phyloP scores from a whole-genome alignment of 2,888 invertebrate genomes.

The Antheraea assamensis region DNA sequence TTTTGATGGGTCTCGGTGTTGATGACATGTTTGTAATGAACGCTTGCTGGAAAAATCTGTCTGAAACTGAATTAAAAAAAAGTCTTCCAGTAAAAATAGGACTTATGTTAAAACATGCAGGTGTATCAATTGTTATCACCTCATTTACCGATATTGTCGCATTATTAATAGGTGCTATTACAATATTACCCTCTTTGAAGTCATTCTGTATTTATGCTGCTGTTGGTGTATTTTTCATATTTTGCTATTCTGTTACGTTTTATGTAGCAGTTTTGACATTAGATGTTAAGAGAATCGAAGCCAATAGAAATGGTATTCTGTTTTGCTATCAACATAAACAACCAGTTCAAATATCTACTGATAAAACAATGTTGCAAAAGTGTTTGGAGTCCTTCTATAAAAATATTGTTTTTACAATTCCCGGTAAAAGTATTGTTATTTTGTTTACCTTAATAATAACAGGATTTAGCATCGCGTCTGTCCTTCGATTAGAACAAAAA shows the following conservation, averaged over 20 bases:
- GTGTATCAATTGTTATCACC: constrained; percentile 92
- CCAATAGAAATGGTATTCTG: constrained; percentile 84
- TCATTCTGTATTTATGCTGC: constrained; percentile 93
- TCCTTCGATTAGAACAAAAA: constrained; percentile 86
- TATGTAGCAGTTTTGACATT: constrained; percentile 89
- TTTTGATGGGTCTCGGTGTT: constrained; percentile 90
- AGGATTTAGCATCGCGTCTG: constrained; percentile 83
- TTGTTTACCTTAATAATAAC: constrained; percentile 82
- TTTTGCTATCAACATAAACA: constrained; percentile 85
- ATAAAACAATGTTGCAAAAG: constrained; percentile 82
- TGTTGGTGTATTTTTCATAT: constrained; percentile 88
- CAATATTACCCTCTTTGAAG: constrained; percentile 89
- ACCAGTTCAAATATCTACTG: constrained; percentile 75
- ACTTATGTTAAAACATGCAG: constrained; percentile 88
- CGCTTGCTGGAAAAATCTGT: constrained; percentile 87
- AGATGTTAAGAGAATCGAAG: constrained; percentile 85
- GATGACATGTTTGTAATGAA: constrained; percentile 94
- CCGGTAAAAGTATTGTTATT: constrained; percentile 85
- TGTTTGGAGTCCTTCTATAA: constrained; percentile 84
- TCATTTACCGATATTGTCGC: constrained; percentile 92
- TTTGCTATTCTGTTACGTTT: constrained; percentile 89
- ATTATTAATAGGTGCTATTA: constrained; percentile 89
- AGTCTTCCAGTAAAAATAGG: constrained; percentile 86
- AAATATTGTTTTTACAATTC: constrained; percentile 84
- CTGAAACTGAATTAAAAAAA: constrained; percentile 74